phyloP scores from a whole-genome alignment of 2,797 vertebrate species.

The Microtus agrestis region DNA sequence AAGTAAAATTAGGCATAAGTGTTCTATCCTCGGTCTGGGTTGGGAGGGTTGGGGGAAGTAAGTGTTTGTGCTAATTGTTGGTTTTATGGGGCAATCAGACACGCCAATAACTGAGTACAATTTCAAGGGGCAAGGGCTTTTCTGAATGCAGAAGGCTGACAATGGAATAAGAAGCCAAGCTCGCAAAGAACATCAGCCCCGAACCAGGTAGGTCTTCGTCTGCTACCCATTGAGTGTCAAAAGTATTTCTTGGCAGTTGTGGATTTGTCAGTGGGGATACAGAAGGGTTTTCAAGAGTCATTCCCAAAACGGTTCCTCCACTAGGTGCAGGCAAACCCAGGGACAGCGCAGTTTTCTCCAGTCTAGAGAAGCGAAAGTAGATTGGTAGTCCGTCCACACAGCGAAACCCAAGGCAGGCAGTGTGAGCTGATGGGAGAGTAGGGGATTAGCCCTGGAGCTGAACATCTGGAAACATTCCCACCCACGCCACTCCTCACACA shows the following conservation, averaged over 20 bases:
- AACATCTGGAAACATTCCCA: neutral
- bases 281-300: neutral
- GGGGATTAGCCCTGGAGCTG: neutral
- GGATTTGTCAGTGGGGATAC: neutral
- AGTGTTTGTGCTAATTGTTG: neutral
- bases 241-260: neutral
- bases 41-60: neutral
- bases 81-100: neutral
- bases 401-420: neutral
- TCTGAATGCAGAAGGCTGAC: neutral
- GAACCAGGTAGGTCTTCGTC: neutral
- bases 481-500: neutral
- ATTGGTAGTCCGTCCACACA: neutral
- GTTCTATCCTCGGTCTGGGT: neutral
- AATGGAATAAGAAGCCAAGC: conserved; percentile 14
- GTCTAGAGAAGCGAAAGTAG: neutral
- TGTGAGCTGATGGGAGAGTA: neutral
- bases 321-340: neutral
- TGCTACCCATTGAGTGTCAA: neutral
- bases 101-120: neutral
- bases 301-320: neutral
- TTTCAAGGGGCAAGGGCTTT: neutral
- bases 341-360: neutral
- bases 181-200: neutral
- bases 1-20: neutral